Percentiles rank a stretch among this genome's conserved stretches.
These are phyloP conservation scores for Synanthedon myopaeformis DNA, from an alignment of 2,888 invertebrate genomes.

Conservation along the genomic window DNA sequence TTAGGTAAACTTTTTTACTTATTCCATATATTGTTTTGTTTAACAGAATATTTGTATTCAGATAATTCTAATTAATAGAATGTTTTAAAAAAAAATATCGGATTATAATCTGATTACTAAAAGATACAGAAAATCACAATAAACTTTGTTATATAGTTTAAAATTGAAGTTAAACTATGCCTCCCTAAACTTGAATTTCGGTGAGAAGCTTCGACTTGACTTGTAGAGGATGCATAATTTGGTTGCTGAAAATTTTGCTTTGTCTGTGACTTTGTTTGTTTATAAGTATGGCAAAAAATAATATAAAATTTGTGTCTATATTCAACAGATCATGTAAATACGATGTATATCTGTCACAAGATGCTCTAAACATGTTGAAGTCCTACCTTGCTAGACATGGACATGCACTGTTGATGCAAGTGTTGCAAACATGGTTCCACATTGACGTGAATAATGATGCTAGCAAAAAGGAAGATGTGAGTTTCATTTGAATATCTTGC, in stretches of 20 bases:
- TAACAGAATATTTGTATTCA: background rate
- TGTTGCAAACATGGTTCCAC: slow-evolving; percentile 74
- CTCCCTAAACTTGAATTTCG: too few species aligned
- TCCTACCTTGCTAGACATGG: slow-evolving; percentile 76
- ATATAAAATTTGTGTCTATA: slow-evolving; percentile 9
- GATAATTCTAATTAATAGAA: background rate
- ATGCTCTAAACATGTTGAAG: slow-evolving; percentile 73
- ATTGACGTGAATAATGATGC: slow-evolving; percentile 66
- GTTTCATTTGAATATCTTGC: slow-evolving; percentile 12
- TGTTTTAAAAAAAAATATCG: too few species aligned
- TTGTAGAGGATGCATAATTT: too few species aligned
- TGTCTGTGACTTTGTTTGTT: too few species aligned
- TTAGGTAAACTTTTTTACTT: slow-evolving; percentile 39
- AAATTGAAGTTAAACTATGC: too few species aligned
- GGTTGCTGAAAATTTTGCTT: too few species aligned
- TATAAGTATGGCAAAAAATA: slow-evolving; percentile 1
- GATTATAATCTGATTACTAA: too few species aligned
- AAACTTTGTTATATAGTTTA: too few species aligned
- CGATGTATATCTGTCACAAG: slow-evolving; percentile 75
- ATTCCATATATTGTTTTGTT: background rate
- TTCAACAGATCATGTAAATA: slow-evolving; percentile 75
- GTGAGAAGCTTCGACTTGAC: too few species aligned
- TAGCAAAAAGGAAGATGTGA: slow-evolving; percentile 46
- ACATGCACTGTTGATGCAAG: slow-evolving; percentile 77
- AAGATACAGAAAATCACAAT: too few species aligned